Evolutionary conservation across 1,140 invertebrate species (phyloP), one percentile per base, ranked within the genome.

Genomic region (silkworm (Bombyx mori)): DNA sequence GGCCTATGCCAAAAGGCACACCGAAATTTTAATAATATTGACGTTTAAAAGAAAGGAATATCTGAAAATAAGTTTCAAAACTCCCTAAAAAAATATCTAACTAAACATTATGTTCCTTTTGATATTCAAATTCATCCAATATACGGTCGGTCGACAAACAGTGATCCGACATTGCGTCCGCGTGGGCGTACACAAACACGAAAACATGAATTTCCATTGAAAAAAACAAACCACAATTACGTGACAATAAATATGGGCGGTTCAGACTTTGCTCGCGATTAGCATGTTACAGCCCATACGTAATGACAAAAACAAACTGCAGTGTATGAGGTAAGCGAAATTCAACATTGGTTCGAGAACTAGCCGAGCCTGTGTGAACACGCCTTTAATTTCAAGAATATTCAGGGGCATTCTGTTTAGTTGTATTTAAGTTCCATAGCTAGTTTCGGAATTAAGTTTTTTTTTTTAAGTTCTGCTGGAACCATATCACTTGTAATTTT

Each of bases 201-300:
- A 47, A 47, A 47, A 47, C 45, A 47, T 6, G 8, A 10, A 47
- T 47, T 47, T 10, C 9, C 45, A 47, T 47, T 47, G 5, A 47
- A 1, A 35, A 35, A 35, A 35, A 35, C 26, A 35, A 35, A 35
- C 26, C 45, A 47, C 8, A 60, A 62, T 57, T 61, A 60, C 48
- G 52, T 52, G 57, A 58, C 54, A 50, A 46, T 51, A 62, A 58
- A 66, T 57, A 62, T 55, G 54, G 59, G 54, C 59, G 59, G 57
- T 44, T 54, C 65, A 66, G 64, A 69, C 64, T 65, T 66, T 69
- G 64, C 57, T 63, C 61, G 57, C 64, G 64, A 69, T 69, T 69
- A 69, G 61, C 67, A 69, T 69, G 62, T 66, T 56, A 66, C 57
- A 55, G 57, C 42, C 42, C 57, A 54, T 64, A 63, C 53, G 64